Conservation (phyloP, 2,888 invertebrate genomes). For the Erebia palarica region DNA sequence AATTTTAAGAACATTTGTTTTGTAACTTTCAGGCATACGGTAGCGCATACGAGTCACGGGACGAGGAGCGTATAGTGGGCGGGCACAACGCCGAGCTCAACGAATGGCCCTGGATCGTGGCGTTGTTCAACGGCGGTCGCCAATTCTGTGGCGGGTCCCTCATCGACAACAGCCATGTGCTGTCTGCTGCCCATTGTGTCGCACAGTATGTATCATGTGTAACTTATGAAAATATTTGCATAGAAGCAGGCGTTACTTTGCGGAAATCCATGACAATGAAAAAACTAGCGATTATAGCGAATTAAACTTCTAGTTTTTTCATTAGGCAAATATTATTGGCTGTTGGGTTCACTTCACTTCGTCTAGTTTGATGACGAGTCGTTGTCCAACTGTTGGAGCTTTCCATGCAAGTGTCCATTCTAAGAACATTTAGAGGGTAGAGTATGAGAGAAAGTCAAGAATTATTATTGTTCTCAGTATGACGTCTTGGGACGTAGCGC, state of each 20-base stretch:
- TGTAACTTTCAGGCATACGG: conserved; percentile 57
- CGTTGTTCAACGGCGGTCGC: conserved; percentile 90
- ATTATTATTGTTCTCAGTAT: conserved; percentile 80
- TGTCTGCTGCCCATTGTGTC: conserved; percentile 94
- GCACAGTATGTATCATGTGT: conserved; percentile 86
- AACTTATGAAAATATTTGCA: no score
- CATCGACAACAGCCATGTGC: conserved; percentile 89
- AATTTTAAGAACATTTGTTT: no score
- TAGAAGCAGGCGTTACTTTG: no score
- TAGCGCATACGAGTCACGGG: conserved; percentile 64
- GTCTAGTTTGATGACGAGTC: background rate
- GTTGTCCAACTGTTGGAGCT: no score
- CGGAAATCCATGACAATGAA: no score
- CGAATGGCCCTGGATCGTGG: conserved; percentile 94
- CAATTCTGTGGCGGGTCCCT: conserved; percentile 95
- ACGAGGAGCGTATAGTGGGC: conserved; percentile 92
- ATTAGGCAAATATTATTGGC: background rate
- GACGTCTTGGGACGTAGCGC: conserved; percentile 94
- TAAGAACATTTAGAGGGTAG: no score
- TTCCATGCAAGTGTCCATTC: no score
- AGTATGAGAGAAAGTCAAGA: no score
- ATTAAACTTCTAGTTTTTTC: no score
- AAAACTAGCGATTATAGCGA: no score
- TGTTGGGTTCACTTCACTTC: background rate
- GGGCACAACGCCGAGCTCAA: conserved; percentile 90